Base-by-base conservation (phyloP, 1,140 invertebrate genomes). In the Saccostrea echinata region DNA sequence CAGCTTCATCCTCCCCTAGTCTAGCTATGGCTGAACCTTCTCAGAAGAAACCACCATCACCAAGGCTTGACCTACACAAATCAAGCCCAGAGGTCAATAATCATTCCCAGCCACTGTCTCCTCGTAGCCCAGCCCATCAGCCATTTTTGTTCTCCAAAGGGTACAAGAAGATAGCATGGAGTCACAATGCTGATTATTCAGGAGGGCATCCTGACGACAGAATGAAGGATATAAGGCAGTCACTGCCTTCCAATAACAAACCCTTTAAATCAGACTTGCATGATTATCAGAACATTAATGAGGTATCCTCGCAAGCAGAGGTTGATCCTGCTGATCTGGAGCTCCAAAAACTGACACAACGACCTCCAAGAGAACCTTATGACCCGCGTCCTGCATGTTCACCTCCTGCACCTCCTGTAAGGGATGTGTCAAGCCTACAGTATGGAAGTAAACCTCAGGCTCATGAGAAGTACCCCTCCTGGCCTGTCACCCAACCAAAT, bases 381-480 rank as follows among this genome's bases (percentile, higher is more conserved):
- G 92, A 92, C 81, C 57, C 84, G 53, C 85, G 85, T 21, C 90
- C 91, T 2, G 87, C 91, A n/a, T 90, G 87, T 64, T 90, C 89
- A 11, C 91, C 91, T 18, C 92, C 91, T 13, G 90, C 91, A 12
- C 92, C 92, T 11, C 96, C 97, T 83, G 96, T 97, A 33, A 95
- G 97, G 89, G 97, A 97, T 94, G 96, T 96, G 30, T 96, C 96
- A 85, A 97, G 96, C 92, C 95, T 97, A 88, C 96, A 96, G 91
- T 97, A 96, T 94, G 91, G 90, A 16, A 87, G 87, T 43, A 94
- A 93, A 85, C 81, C 27, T 35, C 96, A 97, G 84, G 97, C 96
- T 86, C 97, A 97, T 95, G 97, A 97, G 94, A 97, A 97, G 92
- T 97, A 97, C 92, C 97, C 97, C 3, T 97, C 97, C 68, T 97